These are phyloP conservation scores for Sardinella longiceps DNA, from an alignment of 2,797 vertebrate genomes.

Conservation along the genomic window DNA sequence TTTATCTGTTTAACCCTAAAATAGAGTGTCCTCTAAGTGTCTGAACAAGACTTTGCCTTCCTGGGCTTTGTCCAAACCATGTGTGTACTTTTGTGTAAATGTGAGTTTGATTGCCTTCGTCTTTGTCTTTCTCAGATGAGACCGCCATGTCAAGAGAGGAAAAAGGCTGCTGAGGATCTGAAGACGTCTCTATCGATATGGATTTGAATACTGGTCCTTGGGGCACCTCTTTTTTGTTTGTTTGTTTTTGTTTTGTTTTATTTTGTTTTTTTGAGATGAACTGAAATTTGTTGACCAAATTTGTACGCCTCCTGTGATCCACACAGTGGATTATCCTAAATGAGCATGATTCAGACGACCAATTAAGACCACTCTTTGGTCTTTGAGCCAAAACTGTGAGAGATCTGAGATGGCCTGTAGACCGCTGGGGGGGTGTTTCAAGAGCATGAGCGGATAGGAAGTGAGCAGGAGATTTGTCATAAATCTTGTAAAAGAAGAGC, in stretches of 20 bases:
- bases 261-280: not conserved
- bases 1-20: too few relatives aligned
- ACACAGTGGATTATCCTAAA: not conserved
- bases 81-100: not conserved
- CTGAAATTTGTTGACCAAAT: slow-evolving; percentile 17
- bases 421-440: not conserved
- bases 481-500: too few relatives aligned
- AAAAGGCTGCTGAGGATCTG: not conserved
- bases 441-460: too few relatives aligned
- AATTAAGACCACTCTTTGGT: not conserved
- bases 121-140: not conserved
- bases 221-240: not conserved
- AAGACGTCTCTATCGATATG: not conserved
- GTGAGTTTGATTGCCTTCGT: not conserved
- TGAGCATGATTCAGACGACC: not conserved
- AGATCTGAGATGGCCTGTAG: not conserved
- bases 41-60: too few relatives aligned
- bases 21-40: too few relatives aligned
- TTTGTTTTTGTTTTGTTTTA: too few relatives aligned
- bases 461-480: too few relatives aligned
- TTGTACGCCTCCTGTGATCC: not conserved
- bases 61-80: not conserved
- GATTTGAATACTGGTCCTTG: not conserved
- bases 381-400: not conserved
- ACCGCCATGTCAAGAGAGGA: not conserved